Conservation (phyloP, 2,888 invertebrate species). For the Hemicrepidius hirtus region DNA sequence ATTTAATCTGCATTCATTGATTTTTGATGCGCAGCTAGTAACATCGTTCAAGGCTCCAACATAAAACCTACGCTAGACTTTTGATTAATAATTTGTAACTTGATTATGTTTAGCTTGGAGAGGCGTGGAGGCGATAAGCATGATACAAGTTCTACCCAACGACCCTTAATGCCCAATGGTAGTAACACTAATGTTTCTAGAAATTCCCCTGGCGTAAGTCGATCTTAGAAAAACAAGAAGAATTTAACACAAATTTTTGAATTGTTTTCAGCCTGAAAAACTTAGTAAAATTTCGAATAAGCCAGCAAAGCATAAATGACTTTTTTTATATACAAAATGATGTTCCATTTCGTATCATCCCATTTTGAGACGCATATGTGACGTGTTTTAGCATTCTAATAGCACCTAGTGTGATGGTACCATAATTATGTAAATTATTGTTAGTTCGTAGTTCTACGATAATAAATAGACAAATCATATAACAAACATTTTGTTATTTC, state of each 20-base stretch:
- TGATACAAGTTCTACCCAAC: slow-evolving; percentile 71
- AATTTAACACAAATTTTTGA: slow-evolving; percentile 9
- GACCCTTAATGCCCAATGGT: slow-evolving; percentile 71
- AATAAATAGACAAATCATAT: slow-evolving; percentile 7
- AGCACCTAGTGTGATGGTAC: slow-evolving; percentile 18
- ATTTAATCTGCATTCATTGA: too few relatives aligned
- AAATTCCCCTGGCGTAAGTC: slow-evolving; percentile 46
- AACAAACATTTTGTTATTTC: not conserved
- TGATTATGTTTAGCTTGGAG: slow-evolving; percentile 65
- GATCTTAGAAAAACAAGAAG: not conserved
- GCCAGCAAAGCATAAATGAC: slow-evolving; percentile 37
- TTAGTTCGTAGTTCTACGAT: slow-evolving; percentile 15
- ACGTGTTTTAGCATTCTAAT: slow-evolving; percentile 38
- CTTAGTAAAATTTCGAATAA: slow-evolving; percentile 30
- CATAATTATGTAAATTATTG: slow-evolving; percentile 21
- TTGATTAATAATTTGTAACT: too few relatives aligned
- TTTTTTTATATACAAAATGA: slow-evolving; percentile 26
- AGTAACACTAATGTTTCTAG: slow-evolving; percentile 44
- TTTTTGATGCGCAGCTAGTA: too few relatives aligned
- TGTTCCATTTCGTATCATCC: slow-evolving; percentile 49
- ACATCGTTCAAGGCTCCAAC: too few relatives aligned
- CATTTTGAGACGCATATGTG: slow-evolving; percentile 39
- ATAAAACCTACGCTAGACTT: too few relatives aligned
- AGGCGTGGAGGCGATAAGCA: slow-evolving; percentile 61
- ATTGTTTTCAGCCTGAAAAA: slow-evolving; percentile 29